Evolutionary conservation across 2,888 invertebrate species (phyloP).

Genomic region (Adineta ricciae): DNA sequence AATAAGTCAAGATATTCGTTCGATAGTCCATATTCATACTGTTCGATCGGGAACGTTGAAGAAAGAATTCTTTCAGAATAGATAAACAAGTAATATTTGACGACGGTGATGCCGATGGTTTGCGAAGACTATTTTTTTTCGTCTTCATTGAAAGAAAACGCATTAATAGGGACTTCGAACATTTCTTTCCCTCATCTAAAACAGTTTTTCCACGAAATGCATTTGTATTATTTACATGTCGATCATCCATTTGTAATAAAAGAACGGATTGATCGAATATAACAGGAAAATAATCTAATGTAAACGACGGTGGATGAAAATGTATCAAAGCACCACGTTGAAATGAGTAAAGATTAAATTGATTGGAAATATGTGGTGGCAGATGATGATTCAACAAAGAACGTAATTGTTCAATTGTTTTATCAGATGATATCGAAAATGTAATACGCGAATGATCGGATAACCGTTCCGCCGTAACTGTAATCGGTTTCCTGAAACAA

Average conservation of each 20-base stretch:
- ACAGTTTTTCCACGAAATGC: not conserved
- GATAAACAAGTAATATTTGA: not conserved
- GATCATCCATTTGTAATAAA: slow-evolving; percentile 13
- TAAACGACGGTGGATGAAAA: slow-evolving; percentile 8
- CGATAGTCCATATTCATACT: not conserved
- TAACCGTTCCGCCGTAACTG: not conserved
- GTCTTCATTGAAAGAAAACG: not conserved
- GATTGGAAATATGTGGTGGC: not conserved
- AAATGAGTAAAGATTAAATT: not conserved
- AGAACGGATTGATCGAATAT: slow-evolving; percentile 6
- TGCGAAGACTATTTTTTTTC: not conserved
- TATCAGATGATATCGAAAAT: not conserved
- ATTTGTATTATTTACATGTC: not conserved
- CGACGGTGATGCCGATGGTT: not conserved
- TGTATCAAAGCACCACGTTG: slow-evolving; percentile 13
- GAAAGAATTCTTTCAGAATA: not conserved
- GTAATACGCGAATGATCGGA: not conserved
- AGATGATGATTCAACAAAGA: slow-evolving; percentile 17
- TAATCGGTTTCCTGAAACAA: not conserved
- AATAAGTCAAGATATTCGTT: not conserved
- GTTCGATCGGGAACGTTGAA: not conserved
- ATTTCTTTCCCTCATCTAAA: not conserved
- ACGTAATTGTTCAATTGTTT: slow-evolving; percentile 7
- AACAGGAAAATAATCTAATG: slow-evolving; percentile 16
- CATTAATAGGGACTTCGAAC: not conserved